Percentiles rank a stretch among this genome's conserved stretches.
Conservation (phyloP, 2,888 invertebrate species). For the Stegana nigrithorax region DNA sequence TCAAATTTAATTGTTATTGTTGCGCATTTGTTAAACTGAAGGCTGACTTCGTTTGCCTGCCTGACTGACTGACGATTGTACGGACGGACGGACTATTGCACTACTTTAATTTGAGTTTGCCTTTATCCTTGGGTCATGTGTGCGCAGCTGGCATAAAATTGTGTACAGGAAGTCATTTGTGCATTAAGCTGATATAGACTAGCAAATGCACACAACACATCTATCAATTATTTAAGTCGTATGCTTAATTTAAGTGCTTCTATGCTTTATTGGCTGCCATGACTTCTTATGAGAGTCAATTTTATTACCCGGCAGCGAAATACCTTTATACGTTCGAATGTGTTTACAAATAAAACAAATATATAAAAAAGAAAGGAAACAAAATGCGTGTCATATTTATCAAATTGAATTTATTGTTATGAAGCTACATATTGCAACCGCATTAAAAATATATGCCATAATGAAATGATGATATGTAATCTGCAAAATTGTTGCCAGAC, state of each 20-base stretch:
- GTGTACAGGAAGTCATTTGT: constrained; percentile 40
- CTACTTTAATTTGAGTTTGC: neutral
- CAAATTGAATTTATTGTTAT: too few species aligned
- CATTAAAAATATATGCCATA: too few species aligned
- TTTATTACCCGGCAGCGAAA: too few species aligned
- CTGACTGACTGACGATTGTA: too few species aligned
- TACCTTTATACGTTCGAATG: too few species aligned
- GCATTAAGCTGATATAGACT: constrained; percentile 49
- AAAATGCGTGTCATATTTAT: too few species aligned
- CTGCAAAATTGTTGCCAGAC: too few species aligned
- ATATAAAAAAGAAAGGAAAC: too few species aligned
- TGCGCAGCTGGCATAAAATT: constrained; percentile 54
- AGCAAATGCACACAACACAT: neutral
- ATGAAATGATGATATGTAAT: too few species aligned
- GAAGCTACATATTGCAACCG: too few species aligned
- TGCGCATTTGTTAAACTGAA: constrained; percentile 44
- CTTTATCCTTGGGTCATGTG: constrained; percentile 29
- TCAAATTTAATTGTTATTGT: constrained; percentile 56
- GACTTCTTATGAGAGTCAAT: too few species aligned
- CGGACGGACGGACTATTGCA: neutral
- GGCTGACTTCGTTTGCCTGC: neutral
- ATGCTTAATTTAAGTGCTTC: neutral
- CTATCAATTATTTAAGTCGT: constrained; percentile 13
- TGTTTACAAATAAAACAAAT: too few species aligned
- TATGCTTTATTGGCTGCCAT: neutral